phyloP scores from a whole-genome alignment of 2,888 invertebrate genomes.

The Macrosiphum euphorbiae region DNA sequence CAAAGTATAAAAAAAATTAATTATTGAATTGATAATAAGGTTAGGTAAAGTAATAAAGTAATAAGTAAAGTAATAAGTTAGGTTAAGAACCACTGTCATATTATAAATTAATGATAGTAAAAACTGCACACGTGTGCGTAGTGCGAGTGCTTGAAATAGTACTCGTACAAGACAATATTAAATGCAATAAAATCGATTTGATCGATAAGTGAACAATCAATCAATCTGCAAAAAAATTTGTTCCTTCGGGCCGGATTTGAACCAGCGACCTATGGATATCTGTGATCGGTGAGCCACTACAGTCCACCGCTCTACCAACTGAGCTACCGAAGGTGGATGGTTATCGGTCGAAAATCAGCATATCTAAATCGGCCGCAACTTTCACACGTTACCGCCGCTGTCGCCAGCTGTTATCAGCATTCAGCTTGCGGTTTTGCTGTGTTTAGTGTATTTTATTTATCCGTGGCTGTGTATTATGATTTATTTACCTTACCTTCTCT shows the following conservation, averaged over 20 bases:
- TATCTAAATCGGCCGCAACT: not conserved
- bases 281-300: conserved; percentile 66
- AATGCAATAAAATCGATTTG: not conserved
- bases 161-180: not conserved
- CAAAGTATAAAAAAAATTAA: too few species aligned
- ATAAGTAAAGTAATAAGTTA: too few species aligned
- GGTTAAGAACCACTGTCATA: not conserved
- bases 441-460: not conserved
- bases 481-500: not conserved
- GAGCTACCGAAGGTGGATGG: conserved; percentile 67
- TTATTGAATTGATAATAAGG: too few species aligned
- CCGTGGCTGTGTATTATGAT: not conserved
- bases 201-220: not conserved
- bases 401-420: not conserved
- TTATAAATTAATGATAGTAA: not conserved
- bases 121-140: not conserved
- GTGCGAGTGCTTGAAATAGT: not conserved
- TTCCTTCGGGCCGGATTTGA: conserved; percentile 69
- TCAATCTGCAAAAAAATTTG: not conserved
- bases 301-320: conserved; percentile 69
- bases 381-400: not conserved
- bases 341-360: not conserved
- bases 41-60: too few species aligned
- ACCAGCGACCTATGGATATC: conserved; percentile 69
- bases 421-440: not conserved